Conservation (phyloP, 2,888 invertebrate genomes). For the Chrysolina haemoptera region DNA sequence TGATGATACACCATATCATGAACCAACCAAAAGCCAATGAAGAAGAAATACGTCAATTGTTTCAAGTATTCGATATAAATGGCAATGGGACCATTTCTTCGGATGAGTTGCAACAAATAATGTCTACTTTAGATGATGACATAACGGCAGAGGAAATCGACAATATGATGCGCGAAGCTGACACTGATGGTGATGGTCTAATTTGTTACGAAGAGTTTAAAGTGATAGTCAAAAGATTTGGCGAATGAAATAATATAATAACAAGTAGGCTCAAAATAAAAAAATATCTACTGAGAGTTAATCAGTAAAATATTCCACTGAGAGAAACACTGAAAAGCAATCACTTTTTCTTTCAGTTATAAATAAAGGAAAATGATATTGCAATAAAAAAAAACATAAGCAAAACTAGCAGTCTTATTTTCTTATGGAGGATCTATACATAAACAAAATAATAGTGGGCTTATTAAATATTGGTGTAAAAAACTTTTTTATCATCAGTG, state of each 20-base stretch:
- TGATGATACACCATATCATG: conserved; percentile 4
- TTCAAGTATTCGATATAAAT: conserved; percentile 5
- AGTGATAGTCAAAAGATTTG: background rate
- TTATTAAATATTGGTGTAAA: background rate
- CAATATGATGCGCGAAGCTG: conserved; percentile 2
- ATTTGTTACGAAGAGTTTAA: conserved; percentile 13
- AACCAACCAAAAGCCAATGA: background rate
- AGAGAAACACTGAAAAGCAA: background rate
- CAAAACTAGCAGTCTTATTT: no score
- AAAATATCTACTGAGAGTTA: background rate
- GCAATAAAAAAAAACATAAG: no score
- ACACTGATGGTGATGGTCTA: background rate
- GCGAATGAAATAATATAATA: background rate
- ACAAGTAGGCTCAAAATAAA: background rate
- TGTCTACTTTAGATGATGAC: conserved; percentile 4
- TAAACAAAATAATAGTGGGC: background rate
- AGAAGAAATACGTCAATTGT: conserved; percentile 12
- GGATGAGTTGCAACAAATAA: background rate
- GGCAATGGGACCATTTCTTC: background rate
- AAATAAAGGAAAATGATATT: no score
- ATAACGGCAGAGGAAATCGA: conserved; percentile 4
- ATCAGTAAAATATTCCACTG: background rate
- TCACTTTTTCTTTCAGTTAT: no score
- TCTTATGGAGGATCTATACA: background rate
- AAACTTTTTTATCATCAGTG: no score